These are phyloP conservation scores for Salvator merianae DNA, from an alignment of 2,113 vertebrate genomes.

Conservation along the genomic window DNA sequence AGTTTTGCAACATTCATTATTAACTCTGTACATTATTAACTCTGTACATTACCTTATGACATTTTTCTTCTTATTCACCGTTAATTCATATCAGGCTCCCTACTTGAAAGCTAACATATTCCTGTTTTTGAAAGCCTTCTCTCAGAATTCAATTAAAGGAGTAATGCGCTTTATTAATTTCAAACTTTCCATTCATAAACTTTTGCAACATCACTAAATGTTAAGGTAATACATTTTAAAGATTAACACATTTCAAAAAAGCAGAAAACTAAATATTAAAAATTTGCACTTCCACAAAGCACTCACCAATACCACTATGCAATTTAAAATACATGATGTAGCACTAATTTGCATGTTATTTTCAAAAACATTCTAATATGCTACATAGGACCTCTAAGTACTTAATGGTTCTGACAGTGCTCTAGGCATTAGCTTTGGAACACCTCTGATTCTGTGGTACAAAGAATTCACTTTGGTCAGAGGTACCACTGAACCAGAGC, in stretches of 20 bases:
- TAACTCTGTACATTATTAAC: neutral
- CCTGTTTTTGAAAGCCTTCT: neutral
- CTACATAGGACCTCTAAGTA: neutral
- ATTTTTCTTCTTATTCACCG: neutral
- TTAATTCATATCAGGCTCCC: neutral
- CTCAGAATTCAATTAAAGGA: neutral
- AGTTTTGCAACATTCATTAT: neutral
- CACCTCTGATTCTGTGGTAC: neutral
- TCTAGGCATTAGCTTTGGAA: neutral
- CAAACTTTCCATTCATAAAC: neutral
- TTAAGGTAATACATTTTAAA: neutral
- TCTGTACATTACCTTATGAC: neutral
- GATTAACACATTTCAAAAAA: neutral
- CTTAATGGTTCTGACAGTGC: no score
- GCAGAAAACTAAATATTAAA: neutral
- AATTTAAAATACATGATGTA: neutral
- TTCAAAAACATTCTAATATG: neutral
- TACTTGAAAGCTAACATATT: neutral
- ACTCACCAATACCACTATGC: no score
- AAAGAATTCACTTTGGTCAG: neutral
- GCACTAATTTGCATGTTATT: neutral
- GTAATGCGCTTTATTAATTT: neutral
- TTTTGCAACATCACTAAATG: neutral
- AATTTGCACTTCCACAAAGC: no score
- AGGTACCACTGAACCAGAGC: neutral